Percentiles rank a stretch among this genome's conserved stretches.
phyloP scores from a whole-genome alignment of 1,140 invertebrate species.

The Sinonovacula constricta region DNA sequence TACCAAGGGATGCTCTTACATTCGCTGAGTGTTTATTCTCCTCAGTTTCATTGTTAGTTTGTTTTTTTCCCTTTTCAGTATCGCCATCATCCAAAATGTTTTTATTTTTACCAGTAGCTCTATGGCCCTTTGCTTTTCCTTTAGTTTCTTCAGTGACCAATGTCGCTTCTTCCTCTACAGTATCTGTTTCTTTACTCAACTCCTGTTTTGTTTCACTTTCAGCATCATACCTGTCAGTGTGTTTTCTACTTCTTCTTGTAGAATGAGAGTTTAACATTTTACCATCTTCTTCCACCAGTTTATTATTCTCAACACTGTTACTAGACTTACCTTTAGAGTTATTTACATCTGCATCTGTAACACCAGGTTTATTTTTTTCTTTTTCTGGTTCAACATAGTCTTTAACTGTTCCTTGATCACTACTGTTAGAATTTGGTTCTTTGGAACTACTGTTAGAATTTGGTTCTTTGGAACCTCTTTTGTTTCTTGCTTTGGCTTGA shows the following conservation, averaged over 20 bases:
- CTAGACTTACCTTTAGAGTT: background rate
- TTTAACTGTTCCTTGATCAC: slow-evolving; percentile 7
- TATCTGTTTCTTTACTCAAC: background rate
- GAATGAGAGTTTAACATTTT: too few species aligned
- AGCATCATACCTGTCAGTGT: background rate
- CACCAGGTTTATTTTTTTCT: background rate
- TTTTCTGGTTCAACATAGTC: background rate
- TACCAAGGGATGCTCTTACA: too few species aligned
- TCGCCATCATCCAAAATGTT: background rate
- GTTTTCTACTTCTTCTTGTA: slow-evolving; percentile 17
- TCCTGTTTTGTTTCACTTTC: too few species aligned
- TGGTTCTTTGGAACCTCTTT: background rate
- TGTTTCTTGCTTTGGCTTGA: background rate
- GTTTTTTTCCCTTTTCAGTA: background rate
- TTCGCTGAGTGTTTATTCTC: background rate
- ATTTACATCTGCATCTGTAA: background rate
- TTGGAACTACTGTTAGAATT: background rate
- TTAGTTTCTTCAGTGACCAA: background rate
- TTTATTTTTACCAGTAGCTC: background rate
- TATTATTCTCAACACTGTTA: too few species aligned
- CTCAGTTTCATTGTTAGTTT: background rate
- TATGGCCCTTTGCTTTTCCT: background rate
- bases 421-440: background rate
- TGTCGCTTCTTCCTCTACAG: background rate
- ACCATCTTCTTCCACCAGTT: too few species aligned